phyloP scores from a whole-genome alignment of 1,140 invertebrate species.

The Hylaeus anthracinus region DNA sequence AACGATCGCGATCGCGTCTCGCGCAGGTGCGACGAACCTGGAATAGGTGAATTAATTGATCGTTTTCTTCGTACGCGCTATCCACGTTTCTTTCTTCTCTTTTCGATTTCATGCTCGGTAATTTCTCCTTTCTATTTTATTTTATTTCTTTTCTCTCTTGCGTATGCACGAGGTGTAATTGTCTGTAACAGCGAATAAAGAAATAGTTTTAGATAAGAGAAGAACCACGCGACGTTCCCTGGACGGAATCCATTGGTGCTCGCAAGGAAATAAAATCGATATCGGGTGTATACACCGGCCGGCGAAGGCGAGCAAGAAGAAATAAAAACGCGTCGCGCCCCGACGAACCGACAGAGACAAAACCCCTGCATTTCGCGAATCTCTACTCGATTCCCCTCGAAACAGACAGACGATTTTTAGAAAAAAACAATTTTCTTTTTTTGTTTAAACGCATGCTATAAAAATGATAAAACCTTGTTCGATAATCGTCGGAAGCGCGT shows the following conservation, averaged over 20 bases:
- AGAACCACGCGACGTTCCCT: slow-evolving; percentile 27
- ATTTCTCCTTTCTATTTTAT: too few relatives aligned
- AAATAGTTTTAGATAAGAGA: slow-evolving; percentile 13
- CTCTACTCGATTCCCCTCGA: not conserved
- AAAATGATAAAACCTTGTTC: too few relatives aligned
- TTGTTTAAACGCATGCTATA: too few relatives aligned
- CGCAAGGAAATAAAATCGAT: slow-evolving; percentile 57
- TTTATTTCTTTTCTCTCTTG: too few relatives aligned
- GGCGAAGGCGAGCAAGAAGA: slow-evolving; percentile 38
- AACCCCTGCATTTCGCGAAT: not conserved
- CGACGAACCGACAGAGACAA: not conserved
- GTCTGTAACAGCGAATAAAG: too few relatives aligned
- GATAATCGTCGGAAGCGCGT: too few relatives aligned
- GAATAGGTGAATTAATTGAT: slow-evolving; percentile 12
- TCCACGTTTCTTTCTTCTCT: too few relatives aligned
- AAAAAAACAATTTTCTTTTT: not conserved
- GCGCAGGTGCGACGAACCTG: not conserved
- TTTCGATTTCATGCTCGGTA: too few relatives aligned
- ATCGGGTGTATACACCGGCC: slow-evolving; percentile 39
- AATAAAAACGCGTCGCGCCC: slow-evolving; percentile 39
- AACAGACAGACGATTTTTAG: not conserved
- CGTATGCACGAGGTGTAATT: too few relatives aligned
- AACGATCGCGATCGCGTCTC: not conserved
- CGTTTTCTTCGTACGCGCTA: too few relatives aligned
- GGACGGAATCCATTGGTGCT: slow-evolving; percentile 42